Evolutionary conservation across 2,797 vertebrate species (phyloP), one percentile per base, ranked within the genome.

Genomic region (Tapirus indicus): DNA sequence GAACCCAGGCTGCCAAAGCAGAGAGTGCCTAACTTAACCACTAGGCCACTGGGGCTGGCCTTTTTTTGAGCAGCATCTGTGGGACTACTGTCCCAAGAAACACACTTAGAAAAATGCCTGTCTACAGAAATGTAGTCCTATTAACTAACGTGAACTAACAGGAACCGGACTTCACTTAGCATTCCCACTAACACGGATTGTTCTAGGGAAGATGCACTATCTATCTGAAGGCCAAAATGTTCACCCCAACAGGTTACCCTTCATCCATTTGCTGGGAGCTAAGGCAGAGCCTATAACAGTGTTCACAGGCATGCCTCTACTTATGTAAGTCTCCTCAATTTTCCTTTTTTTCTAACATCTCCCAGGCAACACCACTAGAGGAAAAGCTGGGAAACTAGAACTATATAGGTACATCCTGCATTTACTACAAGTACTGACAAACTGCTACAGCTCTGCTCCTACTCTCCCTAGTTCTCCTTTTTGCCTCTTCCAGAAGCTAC

Each of bases 41-140:
- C 47, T 47, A 47, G 47, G 47, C 47, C 4, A 47, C 47, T 2
- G 11, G 47, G 47, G 47, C 47, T 47, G 47, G 47, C 47, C 29
- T 62, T 21, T 66, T 52, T 49, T 85, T 60, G 5, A 71, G 58
- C 21, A 75, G 35, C 35, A 89, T 87, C 27, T 44, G 20, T 60
- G n/a, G 47, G 17, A 87, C 10, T 66, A 38, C 58, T 35, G 27
- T n/a, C n/a, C 58, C 77, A 95, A 93, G 38, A 88, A 92, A 94
- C 32, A 41, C 4, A 69, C 38, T 89, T 69, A 29, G 84, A 79
- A 86, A 91, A 97, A 87, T 75, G 16, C 35, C 62, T 80, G 17
- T 54, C 38, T 64, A 21, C 27, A 49, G 32, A 82, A 32, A 79
- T 0, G 6, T 5, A 69, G 58, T 88, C 64, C 47, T 88, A 29